These are phyloP conservation scores for Pachymerium ferrugineum DNA, from an alignment of 2,888 invertebrate genomes.

Conservation along the genomic window DNA sequence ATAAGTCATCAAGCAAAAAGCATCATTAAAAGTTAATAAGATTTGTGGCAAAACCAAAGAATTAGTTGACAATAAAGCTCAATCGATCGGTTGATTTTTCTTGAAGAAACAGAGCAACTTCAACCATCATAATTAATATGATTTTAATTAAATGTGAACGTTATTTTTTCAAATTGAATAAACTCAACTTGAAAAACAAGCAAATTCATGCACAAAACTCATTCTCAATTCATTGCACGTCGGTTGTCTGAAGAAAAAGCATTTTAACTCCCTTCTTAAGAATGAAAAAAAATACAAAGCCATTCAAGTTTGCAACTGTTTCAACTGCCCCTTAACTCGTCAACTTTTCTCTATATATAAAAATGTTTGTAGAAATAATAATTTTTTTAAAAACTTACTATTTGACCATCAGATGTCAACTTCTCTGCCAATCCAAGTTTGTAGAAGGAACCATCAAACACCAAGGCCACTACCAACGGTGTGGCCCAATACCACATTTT, in stretches of 20 bases:
- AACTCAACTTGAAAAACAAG: conserved; percentile 12
- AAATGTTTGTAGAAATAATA: background rate
- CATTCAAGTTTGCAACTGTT: background rate
- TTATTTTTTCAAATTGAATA: background rate
- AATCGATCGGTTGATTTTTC: too few relatives aligned
- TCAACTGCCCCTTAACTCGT: too few relatives aligned
- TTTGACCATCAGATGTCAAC: background rate
- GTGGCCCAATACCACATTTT: conserved; percentile 1
- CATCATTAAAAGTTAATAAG: too few relatives aligned
- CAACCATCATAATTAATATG: background rate
- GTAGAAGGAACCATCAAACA: background rate
- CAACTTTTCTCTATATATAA: background rate
- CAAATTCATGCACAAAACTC: conserved; percentile 14
- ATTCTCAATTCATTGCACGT: background rate
- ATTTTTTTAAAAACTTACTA: background rate
- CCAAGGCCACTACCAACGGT: background rate
- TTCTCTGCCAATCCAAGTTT: background rate
- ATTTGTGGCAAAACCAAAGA: too few relatives aligned
- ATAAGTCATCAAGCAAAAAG: too few relatives aligned
- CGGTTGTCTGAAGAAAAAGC: conserved; percentile 10
- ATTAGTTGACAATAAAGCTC: too few relatives aligned
- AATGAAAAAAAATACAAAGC: background rate
- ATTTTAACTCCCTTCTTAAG: background rate
- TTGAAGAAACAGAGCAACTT: too few relatives aligned
- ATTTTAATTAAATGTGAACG: background rate